These are phyloP conservation scores for Mugil cephalus DNA, from an alignment of 2,113 vertebrate species.

Conservation along the genomic window DNA sequence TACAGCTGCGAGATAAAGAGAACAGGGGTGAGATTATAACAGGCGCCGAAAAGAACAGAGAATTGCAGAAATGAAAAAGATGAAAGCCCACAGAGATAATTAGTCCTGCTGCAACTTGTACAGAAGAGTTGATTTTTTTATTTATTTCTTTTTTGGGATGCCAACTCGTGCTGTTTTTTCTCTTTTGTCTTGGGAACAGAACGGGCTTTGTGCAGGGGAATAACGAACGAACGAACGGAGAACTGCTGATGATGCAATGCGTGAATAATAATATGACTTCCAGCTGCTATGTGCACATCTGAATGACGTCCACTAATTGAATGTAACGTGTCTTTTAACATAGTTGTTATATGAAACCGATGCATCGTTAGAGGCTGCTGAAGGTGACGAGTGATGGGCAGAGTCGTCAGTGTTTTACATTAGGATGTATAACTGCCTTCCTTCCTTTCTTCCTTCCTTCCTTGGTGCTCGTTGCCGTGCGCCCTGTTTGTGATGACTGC, in stretches of 20 bases:
- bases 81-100: conserved; percentile 78
- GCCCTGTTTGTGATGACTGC: conserved; percentile 54
- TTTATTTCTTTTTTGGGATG: conserved; percentile 1
- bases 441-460: conserved; percentile 27
- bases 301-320: neutral
- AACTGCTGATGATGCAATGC: conserved; percentile 44
- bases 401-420: conserved; percentile 36
- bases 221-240: neutral
- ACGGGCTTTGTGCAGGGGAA: conserved; percentile 14
- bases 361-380: conserved; percentile 4
- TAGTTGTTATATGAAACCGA: conserved; percentile 2
- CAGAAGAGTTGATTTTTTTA: conserved; percentile 47
- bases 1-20: conserved; percentile 75
- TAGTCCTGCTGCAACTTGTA: conserved; percentile 66
- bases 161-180: conserved; percentile 35
- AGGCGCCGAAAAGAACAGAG: conserved; percentile 51
- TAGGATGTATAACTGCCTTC: conserved; percentile 36
- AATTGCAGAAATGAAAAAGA: conserved; percentile 73
- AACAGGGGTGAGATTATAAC: conserved; percentile 68
- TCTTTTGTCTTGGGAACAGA: conserved; percentile 36
- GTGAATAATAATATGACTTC: conserved; percentile 18
- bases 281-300: neutral
- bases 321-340: neutral
- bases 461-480: conserved; percentile 4
- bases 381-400: conserved; percentile 9